A percentile compares a stretch with the other conserved stretches of the same genome.
These are phyloP conservation scores for Ashinkailepas kermadecensis DNA, from an alignment of 2,888 invertebrate species.

Conservation along the genomic window DNA sequence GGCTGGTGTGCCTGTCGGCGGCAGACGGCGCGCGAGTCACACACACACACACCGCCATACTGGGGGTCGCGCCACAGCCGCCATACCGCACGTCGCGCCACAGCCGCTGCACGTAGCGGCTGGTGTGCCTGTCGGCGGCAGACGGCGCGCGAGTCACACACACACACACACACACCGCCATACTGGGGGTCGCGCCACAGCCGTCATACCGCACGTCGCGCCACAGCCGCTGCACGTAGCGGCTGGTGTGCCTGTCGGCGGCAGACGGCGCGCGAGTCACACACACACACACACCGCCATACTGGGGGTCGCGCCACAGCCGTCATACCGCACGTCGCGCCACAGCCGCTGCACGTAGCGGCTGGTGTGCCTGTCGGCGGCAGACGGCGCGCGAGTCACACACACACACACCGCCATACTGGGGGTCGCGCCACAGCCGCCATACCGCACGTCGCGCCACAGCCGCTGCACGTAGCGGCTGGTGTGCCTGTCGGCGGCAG, in stretches of 20 bases:
- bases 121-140: conserved; percentile 56
- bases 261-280: neutral
- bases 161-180: too few species aligned
- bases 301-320: conserved; percentile 62
- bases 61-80: conserved; percentile 63
- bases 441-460: too few species aligned
- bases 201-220: conserved; percentile 86
- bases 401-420: too few species aligned
- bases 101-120: conserved; percentile 71
- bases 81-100: conserved; percentile 91
- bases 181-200: conserved; percentile 55
- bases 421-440: too few species aligned
- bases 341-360: conserved; percentile 78
- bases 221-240: conserved; percentile 81
- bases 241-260: conserved; percentile 59
- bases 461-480: too few species aligned
- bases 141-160: too few species aligned
- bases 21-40: too few species aligned
- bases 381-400: neutral
- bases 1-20: conserved; percentile 59
- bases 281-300: too few species aligned
- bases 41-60: too few species aligned
- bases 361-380: conserved; percentile 58
- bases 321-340: conserved; percentile 86
- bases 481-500: too few species aligned